phyloP scores from a whole-genome alignment of 2,113 vertebrate genomes.

The Herpetotheres cachinnans region DNA sequence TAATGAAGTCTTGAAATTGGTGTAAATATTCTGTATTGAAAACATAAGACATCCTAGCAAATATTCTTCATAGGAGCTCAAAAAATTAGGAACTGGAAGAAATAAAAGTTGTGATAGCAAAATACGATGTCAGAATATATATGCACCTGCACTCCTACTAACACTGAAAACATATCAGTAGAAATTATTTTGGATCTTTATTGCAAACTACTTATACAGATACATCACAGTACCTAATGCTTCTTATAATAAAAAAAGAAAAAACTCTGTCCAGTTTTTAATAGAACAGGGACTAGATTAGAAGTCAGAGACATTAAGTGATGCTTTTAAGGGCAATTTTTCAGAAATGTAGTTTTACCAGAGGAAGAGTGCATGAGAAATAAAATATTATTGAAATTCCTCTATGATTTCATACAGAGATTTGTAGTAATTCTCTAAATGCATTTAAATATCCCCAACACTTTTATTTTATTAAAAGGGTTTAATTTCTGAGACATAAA shows the following conservation, averaged over 20 bases:
- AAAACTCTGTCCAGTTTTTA: slow-evolving; percentile 14
- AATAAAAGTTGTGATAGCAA: slow-evolving; percentile 4
- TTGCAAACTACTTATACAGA: slow-evolving; percentile 16
- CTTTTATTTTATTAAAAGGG: background rate
- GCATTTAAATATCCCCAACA: background rate
- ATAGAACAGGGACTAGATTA: slow-evolving; percentile 1
- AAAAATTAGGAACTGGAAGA: background rate
- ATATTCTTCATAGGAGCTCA: slow-evolving; percentile 1
- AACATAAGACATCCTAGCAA: background rate
- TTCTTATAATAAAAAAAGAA: background rate
- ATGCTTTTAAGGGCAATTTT: slow-evolving; percentile 23
- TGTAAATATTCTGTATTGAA: background rate
- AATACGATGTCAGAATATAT: background rate
- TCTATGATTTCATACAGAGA: background rate
- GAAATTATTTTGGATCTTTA: background rate
- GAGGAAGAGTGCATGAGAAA: slow-evolving; percentile 14
- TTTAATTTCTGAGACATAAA: background rate
- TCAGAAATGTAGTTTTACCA: slow-evolving; percentile 25
- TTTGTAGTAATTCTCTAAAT: background rate
- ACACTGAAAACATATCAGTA: background rate
- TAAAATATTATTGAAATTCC: slow-evolving; percentile 18
- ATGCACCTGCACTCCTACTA: background rate
- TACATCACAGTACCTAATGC: background rate
- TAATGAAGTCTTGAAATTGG: slow-evolving; percentile 17
- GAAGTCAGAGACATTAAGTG: slow-evolving; percentile 26